Conservation (phyloP, 1,140 invertebrate genomes). For the Monochamus saltuarius region DNA sequence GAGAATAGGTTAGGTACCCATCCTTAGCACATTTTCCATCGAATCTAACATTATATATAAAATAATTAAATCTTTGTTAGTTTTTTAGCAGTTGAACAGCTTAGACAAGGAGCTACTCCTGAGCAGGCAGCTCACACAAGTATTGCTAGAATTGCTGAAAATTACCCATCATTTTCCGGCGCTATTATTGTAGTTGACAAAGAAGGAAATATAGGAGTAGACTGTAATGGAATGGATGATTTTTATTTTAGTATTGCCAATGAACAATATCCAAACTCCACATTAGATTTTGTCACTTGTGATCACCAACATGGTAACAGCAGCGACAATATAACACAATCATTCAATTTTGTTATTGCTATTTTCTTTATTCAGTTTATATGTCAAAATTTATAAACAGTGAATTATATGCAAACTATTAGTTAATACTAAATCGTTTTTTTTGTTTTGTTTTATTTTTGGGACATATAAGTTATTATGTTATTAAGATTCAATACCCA, state of each 20-base stretch:
- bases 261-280: conserved; percentile 9
- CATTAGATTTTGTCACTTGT: neutral
- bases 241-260: conserved; percentile 69
- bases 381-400: too few species aligned
- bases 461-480: too few species aligned
- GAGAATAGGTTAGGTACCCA: too few species aligned
- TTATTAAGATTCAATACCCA: too few species aligned
- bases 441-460: too few species aligned
- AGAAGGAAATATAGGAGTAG: conserved; percentile 76
- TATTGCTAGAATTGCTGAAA: conserved; percentile 65
- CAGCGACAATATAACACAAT: too few species aligned
- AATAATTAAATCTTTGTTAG: conserved; percentile 53
- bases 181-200: conserved; percentile 77
- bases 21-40: too few species aligned
- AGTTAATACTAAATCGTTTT: neutral
- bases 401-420: neutral
- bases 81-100: conserved; percentile 84
- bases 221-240: conserved; percentile 73
- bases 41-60: too few species aligned
- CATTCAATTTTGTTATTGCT: too few species aligned
- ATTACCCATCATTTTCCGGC: conserved; percentile 80
- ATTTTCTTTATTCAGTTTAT: too few species aligned
- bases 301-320: too few species aligned
- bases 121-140: conserved; percentile 65
- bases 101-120: conserved; percentile 74